These are phyloP conservation scores for Apodemus agrarius DNA, from an alignment of 2,797 vertebrate genomes.

Conservation along the genomic window DNA sequence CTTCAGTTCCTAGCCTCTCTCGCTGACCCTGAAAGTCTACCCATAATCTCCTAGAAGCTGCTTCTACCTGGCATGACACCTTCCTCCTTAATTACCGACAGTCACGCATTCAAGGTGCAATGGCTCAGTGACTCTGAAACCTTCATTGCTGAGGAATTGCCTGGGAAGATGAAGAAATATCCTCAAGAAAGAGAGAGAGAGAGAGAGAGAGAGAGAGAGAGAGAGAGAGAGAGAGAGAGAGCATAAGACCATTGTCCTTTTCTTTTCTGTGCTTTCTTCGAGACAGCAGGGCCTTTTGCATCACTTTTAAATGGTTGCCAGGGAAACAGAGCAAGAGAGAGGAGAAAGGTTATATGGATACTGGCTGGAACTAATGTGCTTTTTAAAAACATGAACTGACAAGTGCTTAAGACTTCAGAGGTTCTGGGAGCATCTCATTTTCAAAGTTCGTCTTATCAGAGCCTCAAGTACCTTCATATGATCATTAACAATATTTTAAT, in stretches of 20 bases:
- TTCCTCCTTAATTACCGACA: conserved; percentile 68
- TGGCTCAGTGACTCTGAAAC: neutral
- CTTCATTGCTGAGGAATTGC: conserved; percentile 53
- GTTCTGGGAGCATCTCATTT: conserved; percentile 83
- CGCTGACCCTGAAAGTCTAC: neutral
- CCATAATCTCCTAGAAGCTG: conserved; percentile 7
- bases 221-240: neutral
- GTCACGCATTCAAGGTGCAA: conserved; percentile 14
- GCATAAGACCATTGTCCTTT: conserved; percentile 80
- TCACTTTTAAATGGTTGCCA: conserved; percentile 89
- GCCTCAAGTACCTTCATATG: conserved; percentile 76
- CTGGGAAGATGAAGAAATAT: conserved; percentile 43
- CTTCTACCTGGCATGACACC: conserved; percentile 38
- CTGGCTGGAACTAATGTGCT: conserved; percentile 87
- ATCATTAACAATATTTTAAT: conserved; percentile 86
- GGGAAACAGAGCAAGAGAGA: conserved; percentile 88
- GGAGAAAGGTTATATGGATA: conserved; percentile 88
- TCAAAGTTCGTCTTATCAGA: conserved; percentile 72
- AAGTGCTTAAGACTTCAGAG: conserved; percentile 83
- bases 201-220: conserved; percentile 52
- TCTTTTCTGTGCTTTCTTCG: conserved; percentile 77
- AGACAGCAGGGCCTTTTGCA: conserved; percentile 86
- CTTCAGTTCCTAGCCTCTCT: neutral
- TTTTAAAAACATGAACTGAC: conserved; percentile 87
- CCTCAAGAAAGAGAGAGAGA: conserved; percentile 1